Percentiles rank a stretch among this genome's conserved stretches.
Conservation (phyloP, 2,113 vertebrate genomes). For the Rynchops niger region DNA sequence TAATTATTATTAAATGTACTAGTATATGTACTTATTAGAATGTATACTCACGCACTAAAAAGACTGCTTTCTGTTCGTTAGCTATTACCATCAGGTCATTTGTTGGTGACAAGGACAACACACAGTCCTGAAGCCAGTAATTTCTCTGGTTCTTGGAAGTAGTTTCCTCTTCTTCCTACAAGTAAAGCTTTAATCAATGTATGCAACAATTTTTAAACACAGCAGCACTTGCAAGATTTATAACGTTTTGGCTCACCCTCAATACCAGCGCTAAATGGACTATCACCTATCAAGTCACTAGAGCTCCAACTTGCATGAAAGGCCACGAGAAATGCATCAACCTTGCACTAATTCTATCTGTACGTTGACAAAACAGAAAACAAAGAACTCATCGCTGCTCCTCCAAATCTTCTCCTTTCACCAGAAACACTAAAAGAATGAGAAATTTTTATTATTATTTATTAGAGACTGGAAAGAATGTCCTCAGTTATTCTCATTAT, state of each 20-base stretch:
- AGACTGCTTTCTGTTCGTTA: constrained; percentile 89
- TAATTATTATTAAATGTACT: neutral
- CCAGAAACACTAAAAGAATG: neutral
- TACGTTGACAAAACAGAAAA: neutral
- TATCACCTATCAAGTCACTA: neutral
- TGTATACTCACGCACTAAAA: constrained; percentile 85
- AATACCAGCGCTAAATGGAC: neutral
- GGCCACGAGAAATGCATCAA: neutral
- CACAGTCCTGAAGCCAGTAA: constrained; percentile 92
- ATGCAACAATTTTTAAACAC: neutral
- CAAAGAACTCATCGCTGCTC: neutral
- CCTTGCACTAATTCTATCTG: neutral
- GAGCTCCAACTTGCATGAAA: neutral
- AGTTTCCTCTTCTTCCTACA: constrained; percentile 76
- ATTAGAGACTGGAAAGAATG: neutral
- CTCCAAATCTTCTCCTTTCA: neutral
- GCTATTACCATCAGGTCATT: constrained; percentile 94
- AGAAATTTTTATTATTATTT: neutral
- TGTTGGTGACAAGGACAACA: constrained; percentile 91
- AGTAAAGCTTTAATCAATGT: neutral
- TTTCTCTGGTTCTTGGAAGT: constrained; percentile 67
- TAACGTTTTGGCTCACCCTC: neutral
- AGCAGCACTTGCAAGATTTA: neutral
- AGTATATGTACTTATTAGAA: neutral
- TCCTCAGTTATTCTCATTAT: neutral